Evolutionary conservation across 30 jellyfish, hydroid and myxozoan species (phyloP).

Genomic region (Aurelia coerulea): DNA sequence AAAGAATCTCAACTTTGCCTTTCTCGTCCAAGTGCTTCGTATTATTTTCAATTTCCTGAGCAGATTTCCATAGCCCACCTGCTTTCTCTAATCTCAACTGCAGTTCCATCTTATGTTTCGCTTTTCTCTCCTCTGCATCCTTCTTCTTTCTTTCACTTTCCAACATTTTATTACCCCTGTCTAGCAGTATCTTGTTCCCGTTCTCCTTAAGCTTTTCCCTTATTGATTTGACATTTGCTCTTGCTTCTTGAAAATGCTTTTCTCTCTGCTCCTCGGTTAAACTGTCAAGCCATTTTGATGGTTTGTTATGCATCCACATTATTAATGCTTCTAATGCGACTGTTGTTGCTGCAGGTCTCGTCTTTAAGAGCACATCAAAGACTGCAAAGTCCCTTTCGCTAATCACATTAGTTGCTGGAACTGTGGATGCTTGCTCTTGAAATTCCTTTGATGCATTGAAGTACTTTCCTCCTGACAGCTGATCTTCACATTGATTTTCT

Average conservation of each 20-base stretch:
- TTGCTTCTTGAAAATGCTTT: no score
- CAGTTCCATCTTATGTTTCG: not conserved
- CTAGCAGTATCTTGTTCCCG: no score
- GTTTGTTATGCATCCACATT: conserved; percentile 27
- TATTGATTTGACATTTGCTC: no score
- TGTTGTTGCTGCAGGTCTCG: conserved; percentile 18
- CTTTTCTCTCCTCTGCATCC: not conserved
- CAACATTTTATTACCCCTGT: not conserved
- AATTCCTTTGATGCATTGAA: not conserved
- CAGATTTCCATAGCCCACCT: conserved; percentile 20
- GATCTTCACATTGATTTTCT: not conserved
- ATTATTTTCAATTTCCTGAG: conserved; percentile 7
- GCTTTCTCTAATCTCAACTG: not conserved
- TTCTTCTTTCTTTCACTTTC: not conserved
- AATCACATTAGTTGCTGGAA: conserved; percentile 1
- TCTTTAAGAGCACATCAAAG: conserved; percentile 1
- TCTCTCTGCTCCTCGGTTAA: no score
- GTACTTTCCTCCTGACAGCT: no score
- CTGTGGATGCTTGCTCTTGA: not conserved
- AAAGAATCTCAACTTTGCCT: conserved; percentile 4
- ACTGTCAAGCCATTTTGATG: conserved; percentile 25
- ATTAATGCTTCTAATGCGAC: conserved; percentile 15
- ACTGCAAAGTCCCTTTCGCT: conserved; percentile 38
- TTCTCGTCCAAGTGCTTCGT: not conserved
- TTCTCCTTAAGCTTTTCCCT: no score